These are phyloP conservation scores for Catocala fraxini DNA, from an alignment of 2,888 invertebrate genomes.

Conservation along the genomic window DNA sequence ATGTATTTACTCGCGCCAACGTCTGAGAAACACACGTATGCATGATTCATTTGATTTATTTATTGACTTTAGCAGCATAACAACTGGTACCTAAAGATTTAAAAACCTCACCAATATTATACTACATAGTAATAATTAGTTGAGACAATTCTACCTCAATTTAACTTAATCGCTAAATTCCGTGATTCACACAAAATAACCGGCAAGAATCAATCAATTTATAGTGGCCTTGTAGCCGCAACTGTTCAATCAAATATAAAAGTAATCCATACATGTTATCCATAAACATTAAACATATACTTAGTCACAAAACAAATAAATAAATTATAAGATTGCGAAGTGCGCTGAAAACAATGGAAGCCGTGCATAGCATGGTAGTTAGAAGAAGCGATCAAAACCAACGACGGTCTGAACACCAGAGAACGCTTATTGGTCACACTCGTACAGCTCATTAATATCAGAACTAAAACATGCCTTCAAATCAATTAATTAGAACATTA, in stretches of 20 bases:
- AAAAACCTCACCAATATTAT: not conserved
- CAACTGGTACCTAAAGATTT: too few species aligned
- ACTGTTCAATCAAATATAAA: conserved; percentile 14
- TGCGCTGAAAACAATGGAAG: conserved; percentile 68
- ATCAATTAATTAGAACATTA: conserved; percentile 8
- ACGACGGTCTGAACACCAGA: conserved; percentile 40
- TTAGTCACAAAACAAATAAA: conserved; percentile 45
- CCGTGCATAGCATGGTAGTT: conserved; percentile 69
- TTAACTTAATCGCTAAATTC: conserved; percentile 7
- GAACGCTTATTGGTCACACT: conserved; percentile 45
- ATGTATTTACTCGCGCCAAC: too few species aligned
- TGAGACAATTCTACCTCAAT: not conserved
- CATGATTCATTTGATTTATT: too few species aligned
- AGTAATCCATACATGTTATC: conserved; percentile 7
- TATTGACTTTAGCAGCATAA: too few species aligned
- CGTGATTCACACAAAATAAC: not conserved
- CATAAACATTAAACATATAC: conserved; percentile 37
- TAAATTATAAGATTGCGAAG: conserved; percentile 43
- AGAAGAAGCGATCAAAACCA: conserved; percentile 61
- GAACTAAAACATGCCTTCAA: conserved; percentile 13
- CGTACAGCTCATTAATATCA: conserved; percentile 42
- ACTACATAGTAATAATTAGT: not conserved
- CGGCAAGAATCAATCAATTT: conserved; percentile 9
- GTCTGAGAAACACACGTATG: too few species aligned
- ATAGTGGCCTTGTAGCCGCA: conserved; percentile 14